Base-by-base conservation (phyloP, 2,888 invertebrate species). In the Allolobophora icterica region DNA sequence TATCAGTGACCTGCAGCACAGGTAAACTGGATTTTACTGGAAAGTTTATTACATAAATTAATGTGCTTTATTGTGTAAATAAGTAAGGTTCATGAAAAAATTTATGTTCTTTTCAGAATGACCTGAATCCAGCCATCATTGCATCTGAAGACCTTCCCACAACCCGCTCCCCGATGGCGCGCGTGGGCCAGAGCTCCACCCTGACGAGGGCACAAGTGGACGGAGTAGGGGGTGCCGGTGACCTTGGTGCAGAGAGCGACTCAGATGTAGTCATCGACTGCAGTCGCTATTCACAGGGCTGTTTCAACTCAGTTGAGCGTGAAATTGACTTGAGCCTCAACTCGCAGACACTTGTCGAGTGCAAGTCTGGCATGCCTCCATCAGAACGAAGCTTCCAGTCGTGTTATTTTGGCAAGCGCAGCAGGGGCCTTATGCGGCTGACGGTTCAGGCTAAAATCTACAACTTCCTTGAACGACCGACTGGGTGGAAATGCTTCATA, bases 381-480 rank as follows among this genome's bases (percentile, higher is more conserved):
- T 90, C 90, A 24, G 90, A 90, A n/a, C 45, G 71, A 21, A 90
- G 90, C 83, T 71, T 90, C 38, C 90, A 90, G 90, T 90, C 90
- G 52, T 90, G 90, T 38, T 90, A 90, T 35, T 34, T 90, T 6
- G 87, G 87, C 2, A 71, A 24, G 33, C 38, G 89, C 8, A 89
- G 89, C 89, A 42, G 35, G 52, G 89, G 40, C 6, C 33, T 89
- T 1, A 8, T 52, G 17, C 42, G 89, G 8, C 35, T 92, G 42
- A 94, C 94, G 5, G 90, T 97, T 94, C 97, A 97, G 95, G 97
- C 97, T 93, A 96, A 97, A 94, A 96, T 97, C 92, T 97, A 97
- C 95, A 97, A 97, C 94, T 97, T 97, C 95, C 96, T 97, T 93
- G 97, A 97, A 95, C 96, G 97, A 94, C 97, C 97, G 3, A 97